Base-by-base conservation (phyloP, 2,888 invertebrate genomes). In the Rotaria magnacalcarata region DNA sequence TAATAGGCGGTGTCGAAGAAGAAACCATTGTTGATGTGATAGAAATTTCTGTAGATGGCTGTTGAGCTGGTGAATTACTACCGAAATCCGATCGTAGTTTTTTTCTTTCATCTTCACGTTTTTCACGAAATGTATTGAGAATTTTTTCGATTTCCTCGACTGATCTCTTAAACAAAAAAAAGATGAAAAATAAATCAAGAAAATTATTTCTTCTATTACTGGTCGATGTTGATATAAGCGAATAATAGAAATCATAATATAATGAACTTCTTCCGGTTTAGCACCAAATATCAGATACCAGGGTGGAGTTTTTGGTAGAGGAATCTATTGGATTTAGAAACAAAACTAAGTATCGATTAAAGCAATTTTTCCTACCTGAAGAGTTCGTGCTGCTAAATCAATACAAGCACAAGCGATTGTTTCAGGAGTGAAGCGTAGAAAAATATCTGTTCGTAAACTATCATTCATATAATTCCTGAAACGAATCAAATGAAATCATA, bases 341-440 rank as follows among this genome's bases (percentile, higher is more conserved):
- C 0, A 3, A 75, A 43, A 75, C 0, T 16, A 14, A 24, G 6
- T 34, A 14, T 1, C 6, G 16, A 67, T 67, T 27, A 34, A 16
- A 14, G 2, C 5, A 1, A 34, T 27, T 19, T 47, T n/a, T 47
- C 24, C 24, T 80, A 47, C 80, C 91, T 92, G 88, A n/a, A 88
- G 86, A 54, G 87, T 86, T 52, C 97, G 93, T 5, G 97, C 96
- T 58, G 97, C 96, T 85, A 99, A 92, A 91, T 95, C 97, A 88
- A 99, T 97, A 91, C 99, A 99, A n/a, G 98, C 97, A 91, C 97
- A 97, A 0, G 99, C 99, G 86, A 99, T 96, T 0, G 96, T 96
- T 91, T 99, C 99, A 0, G 99, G 97, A 87, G 95, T 94, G 90
- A 96, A 96, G 84, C 96, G 93, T 90, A 98, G 94, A 91, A 99